These are phyloP conservation scores for Rhinogobio ventralis DNA, from an alignment of 2,797 vertebrate genomes.

Conservation along the genomic window DNA sequence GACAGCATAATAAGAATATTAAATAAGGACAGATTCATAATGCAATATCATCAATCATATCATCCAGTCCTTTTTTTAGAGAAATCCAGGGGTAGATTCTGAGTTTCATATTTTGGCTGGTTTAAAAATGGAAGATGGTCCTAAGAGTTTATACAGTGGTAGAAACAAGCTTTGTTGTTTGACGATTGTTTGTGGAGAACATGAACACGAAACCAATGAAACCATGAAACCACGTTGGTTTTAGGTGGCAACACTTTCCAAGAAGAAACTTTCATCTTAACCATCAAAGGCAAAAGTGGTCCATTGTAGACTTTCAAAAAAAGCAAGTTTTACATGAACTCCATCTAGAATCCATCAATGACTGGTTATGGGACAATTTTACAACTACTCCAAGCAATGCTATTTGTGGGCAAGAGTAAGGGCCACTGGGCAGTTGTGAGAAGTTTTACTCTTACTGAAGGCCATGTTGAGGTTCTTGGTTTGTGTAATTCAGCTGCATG, in stretches of 20 bases:
- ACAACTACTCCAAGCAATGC: constrained; percentile 26
- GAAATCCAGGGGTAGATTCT: not conserved
- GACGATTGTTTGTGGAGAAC: not conserved
- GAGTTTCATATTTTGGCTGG: constrained; percentile 25
- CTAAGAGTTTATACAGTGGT: constrained; percentile 8
- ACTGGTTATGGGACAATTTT: constrained; percentile 1
- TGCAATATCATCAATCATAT: constrained; percentile 16
- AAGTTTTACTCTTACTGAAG: constrained; percentile 6
- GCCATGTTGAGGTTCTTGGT: constrained; percentile 27
- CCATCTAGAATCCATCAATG: not conserved
- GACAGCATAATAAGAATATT: constrained; percentile 35
- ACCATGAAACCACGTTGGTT: not conserved
- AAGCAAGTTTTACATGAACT: not conserved
- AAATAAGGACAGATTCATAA: constrained; percentile 22
- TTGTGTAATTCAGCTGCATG: constrained; percentile 22
- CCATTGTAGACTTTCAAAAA: not conserved
- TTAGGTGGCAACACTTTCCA: not conserved
- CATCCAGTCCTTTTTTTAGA: constrained; percentile 1
- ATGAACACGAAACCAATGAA: not conserved
- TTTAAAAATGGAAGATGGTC: constrained; percentile 24
- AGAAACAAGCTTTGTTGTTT: not conserved
- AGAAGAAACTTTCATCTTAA: not conserved
- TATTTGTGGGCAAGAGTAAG: constrained; percentile 2
- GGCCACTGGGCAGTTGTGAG: constrained; percentile 10
- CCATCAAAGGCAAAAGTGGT: not conserved